Conservation (phyloP, 2,113 vertebrate species). For the Lontra canadensis region DNA sequence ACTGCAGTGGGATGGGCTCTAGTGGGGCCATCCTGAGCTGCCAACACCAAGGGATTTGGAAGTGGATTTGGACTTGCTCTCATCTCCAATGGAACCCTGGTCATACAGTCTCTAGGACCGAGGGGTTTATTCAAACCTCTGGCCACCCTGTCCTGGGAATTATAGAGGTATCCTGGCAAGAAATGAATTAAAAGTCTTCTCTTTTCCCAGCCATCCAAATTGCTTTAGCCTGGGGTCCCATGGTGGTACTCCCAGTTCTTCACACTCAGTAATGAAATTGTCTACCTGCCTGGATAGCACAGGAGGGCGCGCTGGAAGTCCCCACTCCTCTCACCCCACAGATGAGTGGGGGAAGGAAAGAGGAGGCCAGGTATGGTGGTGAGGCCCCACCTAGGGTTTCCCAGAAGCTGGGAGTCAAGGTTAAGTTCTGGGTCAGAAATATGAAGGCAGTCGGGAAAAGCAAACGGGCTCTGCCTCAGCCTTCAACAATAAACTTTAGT, state of each 20-base stretch:
- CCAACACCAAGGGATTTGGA: neutral
- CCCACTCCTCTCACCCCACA: fast-evolving
- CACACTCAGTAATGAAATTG: neutral
- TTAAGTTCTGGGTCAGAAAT: neutral
- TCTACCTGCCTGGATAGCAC: neutral
- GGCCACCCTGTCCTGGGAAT: slow-evolving; percentile 48
- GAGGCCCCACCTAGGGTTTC: neutral
- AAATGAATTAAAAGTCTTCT: slow-evolving; percentile 54
- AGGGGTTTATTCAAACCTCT: slow-evolving; percentile 31
- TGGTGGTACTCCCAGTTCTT: neutral
- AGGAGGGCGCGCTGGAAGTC: neutral
- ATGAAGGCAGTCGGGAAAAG: neutral
- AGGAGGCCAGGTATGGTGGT: fast-evolving
- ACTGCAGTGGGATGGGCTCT: neutral
- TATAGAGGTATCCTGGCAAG: slow-evolving; percentile 53
- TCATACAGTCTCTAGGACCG: neutral
- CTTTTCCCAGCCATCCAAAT: neutral
- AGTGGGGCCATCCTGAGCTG: neutral
- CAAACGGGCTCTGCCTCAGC: neutral
- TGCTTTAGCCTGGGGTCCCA: neutral
- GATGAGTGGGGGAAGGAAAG: neutral
- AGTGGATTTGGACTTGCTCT: neutral
- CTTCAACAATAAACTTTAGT: neutral
- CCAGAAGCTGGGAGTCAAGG: neutral
- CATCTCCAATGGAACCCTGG: neutral